Conservation (phyloP, 2,888 invertebrate species). For the Tetragonisca angustula region DNA sequence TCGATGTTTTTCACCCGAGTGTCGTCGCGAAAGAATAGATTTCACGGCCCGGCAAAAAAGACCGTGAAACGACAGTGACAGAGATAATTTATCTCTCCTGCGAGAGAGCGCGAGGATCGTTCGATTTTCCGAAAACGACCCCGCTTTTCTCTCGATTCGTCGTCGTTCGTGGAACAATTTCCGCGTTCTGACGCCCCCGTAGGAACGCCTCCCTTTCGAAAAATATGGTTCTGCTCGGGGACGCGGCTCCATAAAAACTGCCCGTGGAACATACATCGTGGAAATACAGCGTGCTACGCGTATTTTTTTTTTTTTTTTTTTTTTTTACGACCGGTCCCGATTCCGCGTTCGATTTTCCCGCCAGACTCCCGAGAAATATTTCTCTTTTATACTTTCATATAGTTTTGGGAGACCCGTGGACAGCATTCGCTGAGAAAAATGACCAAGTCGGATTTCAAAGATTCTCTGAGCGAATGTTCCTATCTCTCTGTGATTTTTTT, state of each 20-base stretch:
- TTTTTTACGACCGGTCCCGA: background rate
- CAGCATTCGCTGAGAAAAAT: background rate
- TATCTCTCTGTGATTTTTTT: background rate
- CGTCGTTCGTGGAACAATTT: background rate
- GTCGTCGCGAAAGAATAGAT: too few species aligned
- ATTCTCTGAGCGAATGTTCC: background rate
- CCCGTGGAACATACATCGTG: background rate
- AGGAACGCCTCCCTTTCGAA: background rate
- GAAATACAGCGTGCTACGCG: background rate
- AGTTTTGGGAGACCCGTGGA: background rate
- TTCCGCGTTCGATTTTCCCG: slow-evolving; percentile 8
- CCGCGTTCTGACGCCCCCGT: background rate
- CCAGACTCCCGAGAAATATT: background rate
- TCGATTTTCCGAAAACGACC: slow-evolving; percentile 19
- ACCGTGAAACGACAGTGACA: background rate
- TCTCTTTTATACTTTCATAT: background rate
- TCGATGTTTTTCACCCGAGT: background rate
- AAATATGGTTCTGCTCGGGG: background rate
- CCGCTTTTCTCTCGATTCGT: background rate
- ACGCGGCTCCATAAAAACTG: slow-evolving; percentile 5
- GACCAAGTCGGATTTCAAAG: background rate
- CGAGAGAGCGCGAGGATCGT: background rate
- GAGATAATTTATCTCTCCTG: background rate
- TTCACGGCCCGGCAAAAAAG: background rate
- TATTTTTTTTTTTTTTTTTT: background rate